A percentile compares a stretch with the other conserved stretches of the same genome.
Conservation (phyloP, 2,797 vertebrate species). For the Artibeus lituratus region DNA sequence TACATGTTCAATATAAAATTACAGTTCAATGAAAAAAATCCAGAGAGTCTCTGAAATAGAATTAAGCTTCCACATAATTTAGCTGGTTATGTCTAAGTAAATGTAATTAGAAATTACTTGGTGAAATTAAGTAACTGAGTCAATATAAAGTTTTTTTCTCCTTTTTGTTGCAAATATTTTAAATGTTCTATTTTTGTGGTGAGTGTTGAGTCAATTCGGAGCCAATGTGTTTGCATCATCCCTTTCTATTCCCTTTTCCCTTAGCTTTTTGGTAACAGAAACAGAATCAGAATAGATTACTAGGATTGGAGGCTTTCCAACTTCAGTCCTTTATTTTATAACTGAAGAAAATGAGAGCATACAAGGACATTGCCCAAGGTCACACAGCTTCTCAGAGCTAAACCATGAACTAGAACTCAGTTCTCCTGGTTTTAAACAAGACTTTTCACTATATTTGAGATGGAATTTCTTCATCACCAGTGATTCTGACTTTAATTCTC, state of each 20-base stretch:
- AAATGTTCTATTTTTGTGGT: background rate
- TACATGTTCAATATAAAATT: background rate
- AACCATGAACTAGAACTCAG: background rate
- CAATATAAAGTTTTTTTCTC: constrained; percentile 19
- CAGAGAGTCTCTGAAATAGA: background rate
- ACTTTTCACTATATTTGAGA: background rate
- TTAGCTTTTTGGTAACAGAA: background rate
- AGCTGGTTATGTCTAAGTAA: constrained; percentile 22
- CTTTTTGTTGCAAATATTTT: background rate
- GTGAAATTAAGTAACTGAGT: constrained; percentile 34
- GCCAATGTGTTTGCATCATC: background rate
- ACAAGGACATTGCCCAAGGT: background rate
- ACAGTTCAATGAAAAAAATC: background rate
- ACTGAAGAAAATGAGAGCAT: background rate
- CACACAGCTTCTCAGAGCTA: background rate
- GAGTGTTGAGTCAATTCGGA: background rate
- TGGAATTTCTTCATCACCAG: background rate
- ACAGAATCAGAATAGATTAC: background rate
- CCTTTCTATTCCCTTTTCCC: background rate
- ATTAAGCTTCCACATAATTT: constrained; percentile 2
- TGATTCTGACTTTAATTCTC: background rate
- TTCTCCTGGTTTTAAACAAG: background rate
- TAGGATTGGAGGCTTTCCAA: background rate
- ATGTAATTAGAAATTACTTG: constrained; percentile 5
- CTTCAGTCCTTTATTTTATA: background rate